Evolutionary conservation across 2,113 vertebrate species (phyloP).

Genomic region (Cyprinodon variegatus): DNA sequence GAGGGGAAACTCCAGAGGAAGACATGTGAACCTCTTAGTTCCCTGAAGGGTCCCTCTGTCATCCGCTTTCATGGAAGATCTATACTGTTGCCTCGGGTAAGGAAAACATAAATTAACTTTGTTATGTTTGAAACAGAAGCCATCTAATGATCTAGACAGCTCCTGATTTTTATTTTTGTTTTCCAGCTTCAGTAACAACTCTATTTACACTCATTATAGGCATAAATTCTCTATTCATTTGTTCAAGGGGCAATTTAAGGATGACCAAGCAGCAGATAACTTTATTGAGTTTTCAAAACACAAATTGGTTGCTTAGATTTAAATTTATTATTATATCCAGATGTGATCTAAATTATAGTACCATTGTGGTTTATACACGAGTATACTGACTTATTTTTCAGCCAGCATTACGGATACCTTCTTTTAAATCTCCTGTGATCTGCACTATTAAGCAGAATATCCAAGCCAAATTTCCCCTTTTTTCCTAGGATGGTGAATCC

Average conservation of each 20-base stretch:
- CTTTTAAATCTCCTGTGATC: too few relatives aligned
- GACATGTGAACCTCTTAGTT: conserved; percentile 54
- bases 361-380: too few relatives aligned
- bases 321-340: too few relatives aligned
- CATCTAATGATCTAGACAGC: not conserved
- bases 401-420: too few relatives aligned
- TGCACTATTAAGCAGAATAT: too few relatives aligned
- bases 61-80: conserved; percentile 87
- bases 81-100: conserved; percentile 90
- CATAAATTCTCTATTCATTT: not conserved
- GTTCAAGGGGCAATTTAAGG: not conserved
- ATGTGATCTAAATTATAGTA: too few relatives aligned
- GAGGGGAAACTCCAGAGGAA: conserved; percentile 56
- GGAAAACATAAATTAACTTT: conserved; percentile 19
- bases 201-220: not conserved
- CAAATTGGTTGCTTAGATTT: not conserved
- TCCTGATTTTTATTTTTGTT: not conserved
- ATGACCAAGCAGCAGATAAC: not conserved
- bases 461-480: too few relatives aligned
- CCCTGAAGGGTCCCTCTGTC: conserved; percentile 75
- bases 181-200: not conserved
- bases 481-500: too few relatives aligned
- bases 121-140: not conserved
- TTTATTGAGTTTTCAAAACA: not conserved
- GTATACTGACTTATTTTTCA: too few relatives aligned